phyloP scores from a whole-genome alignment of 2,113 vertebrate genomes.

The Prinia subflava region DNA sequence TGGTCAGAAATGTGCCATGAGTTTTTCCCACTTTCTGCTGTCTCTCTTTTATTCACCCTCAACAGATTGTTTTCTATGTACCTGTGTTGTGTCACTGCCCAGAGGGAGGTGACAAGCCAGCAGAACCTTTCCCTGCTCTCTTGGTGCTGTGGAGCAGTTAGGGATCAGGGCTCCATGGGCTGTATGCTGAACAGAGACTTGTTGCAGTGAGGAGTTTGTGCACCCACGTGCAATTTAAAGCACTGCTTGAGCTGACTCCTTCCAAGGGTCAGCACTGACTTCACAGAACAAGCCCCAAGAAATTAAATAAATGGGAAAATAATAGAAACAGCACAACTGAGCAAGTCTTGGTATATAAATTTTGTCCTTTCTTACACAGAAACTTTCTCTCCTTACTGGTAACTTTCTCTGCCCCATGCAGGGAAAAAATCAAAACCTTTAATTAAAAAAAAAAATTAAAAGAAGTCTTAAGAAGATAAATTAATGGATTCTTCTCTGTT shows the following conservation, averaged over 20 bases:
- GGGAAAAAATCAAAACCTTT: not conserved
- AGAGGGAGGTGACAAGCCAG: not conserved
- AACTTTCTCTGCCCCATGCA: not conserved
- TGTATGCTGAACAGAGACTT: not conserved
- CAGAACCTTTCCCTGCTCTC: not conserved
- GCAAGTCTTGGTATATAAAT: not conserved
- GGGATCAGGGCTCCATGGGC: not conserved
- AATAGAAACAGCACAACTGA: not conserved
- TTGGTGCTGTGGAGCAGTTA: rapidly evolving
- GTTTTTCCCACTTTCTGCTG: not conserved
- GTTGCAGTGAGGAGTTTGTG: not conserved
- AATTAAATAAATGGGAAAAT: not conserved
- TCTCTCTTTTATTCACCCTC: not conserved
- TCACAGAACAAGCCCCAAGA: not conserved
- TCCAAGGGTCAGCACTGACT: not conserved
- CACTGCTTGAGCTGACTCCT: not conserved
- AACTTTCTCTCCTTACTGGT: not conserved
- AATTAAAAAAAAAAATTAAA: not conserved
- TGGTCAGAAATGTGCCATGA: not conserved
- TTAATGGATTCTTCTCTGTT: not conserved
- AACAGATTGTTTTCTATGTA: not conserved
- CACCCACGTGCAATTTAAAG: not conserved
- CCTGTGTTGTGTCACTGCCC: not conserved
- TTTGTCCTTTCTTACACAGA: not conserved
- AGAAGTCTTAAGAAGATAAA: not conserved